Conservation (phyloP, 2,797 vertebrate genomes). For the Coilia nasus region DNA sequence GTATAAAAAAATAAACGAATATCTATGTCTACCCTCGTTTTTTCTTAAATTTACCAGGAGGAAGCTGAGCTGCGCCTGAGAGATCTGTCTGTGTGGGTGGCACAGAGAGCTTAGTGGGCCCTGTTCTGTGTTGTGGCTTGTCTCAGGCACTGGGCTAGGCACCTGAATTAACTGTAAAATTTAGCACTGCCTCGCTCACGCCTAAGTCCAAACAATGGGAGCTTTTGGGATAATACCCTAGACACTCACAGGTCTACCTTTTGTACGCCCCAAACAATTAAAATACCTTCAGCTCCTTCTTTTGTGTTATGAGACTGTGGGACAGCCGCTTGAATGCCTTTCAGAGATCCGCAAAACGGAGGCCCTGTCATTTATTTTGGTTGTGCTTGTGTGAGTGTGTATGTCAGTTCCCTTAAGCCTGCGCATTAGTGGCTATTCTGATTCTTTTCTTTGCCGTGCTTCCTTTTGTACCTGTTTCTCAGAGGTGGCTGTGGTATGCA, state of each 20-base stretch:
- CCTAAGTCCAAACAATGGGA: background rate
- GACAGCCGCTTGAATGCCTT: background rate
- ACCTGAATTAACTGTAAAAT: slow-evolving; percentile 8
- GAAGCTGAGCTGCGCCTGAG: slow-evolving; percentile 50
- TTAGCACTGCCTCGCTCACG: background rate
- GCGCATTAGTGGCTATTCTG: slow-evolving; percentile 43
- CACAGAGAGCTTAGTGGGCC: slow-evolving; percentile 48
- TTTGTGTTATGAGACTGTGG: background rate
- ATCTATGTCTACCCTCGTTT: slow-evolving; percentile 59
- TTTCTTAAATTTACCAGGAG: slow-evolving; percentile 72
- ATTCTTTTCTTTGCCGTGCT: slow-evolving; percentile 26
- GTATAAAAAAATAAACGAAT: slow-evolving; percentile 78
- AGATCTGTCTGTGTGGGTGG: slow-evolving; percentile 41
- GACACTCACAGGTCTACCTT: slow-evolving; percentile 1
- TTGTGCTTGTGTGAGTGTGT: slow-evolving; percentile 8
- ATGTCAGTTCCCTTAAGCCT: slow-evolving; percentile 43
- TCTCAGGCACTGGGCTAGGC: slow-evolving; percentile 23
- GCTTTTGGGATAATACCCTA: slow-evolving; percentile 16
- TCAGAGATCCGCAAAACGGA: background rate
- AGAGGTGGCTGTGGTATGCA: slow-evolving; percentile 47
- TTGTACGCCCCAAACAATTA: slow-evolving; percentile 14
- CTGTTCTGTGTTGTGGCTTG: slow-evolving; percentile 56
- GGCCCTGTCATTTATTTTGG: background rate
- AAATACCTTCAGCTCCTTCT: background rate
- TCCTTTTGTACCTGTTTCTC: slow-evolving; percentile 45